Evolutionary conservation across 2,113 vertebrate species (phyloP), one percentile per base, ranked within the genome.

Genomic region (Paradoxurus hermaphroditus): DNA sequence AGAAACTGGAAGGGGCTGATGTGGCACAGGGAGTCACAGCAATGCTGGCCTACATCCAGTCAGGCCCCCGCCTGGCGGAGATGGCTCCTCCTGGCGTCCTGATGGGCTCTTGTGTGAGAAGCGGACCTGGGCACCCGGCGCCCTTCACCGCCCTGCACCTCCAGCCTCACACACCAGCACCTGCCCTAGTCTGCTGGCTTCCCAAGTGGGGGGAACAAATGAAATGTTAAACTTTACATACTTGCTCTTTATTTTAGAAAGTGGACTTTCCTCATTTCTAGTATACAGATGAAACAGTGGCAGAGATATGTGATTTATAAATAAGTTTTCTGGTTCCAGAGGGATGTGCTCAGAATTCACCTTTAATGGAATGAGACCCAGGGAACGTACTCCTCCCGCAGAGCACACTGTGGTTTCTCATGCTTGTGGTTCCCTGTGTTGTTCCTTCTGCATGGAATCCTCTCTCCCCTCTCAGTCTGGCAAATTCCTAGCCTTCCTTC

Each of bases 41-140:
- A 56, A 49, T n/a, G 23, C 19, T 23, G 25, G 46, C 14, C 12
- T 27, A 29, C 13, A 21, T 72, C 34, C 31, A 21, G 44, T 25
- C 12, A 23, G 65, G 27, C 21, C 31, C 51, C 16, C 49, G 59
- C 49, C 41, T 1, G 0, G 44, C 25, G 5, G n/a, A 34, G 2
- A 1, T 51, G 10, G 65, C 29, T 41, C 16, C 86, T 44, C 16
- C 86, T 44, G 23, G 77, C 36, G 21, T 70, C 53, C 53, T 14
- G 16, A 23, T 12, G 34, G 21, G 31, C 19, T 86, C 53, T 16
- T 29, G 19, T 25, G 15, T 83, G 90, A 49, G 21, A 44, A 67
- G 46, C 19, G 46, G n/a, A 34, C 18, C 4, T 7, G 56, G 56
- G 56, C 36, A 14, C 72, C 51, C 4, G 34, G 11, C 49, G n/a